Percentiles rank a stretch among this genome's conserved stretches.
Evolutionary conservation across 2,113 vertebrate genomes (phyloP).

Genomic region (Indicator maculatus): DNA sequence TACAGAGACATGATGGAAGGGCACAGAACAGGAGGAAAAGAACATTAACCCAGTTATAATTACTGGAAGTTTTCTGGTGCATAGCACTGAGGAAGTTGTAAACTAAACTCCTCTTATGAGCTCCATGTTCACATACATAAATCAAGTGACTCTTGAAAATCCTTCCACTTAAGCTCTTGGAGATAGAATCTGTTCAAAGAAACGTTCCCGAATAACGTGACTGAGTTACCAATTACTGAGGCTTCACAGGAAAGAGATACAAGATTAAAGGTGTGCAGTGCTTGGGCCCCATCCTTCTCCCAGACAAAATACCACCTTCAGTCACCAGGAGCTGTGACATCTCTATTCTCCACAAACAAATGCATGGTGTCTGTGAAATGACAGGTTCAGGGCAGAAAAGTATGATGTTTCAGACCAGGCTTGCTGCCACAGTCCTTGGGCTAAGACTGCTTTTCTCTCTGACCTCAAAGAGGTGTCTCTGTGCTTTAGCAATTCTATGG

Average conservation of each 20-base stretch:
- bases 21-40: neutral
- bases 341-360: neutral
- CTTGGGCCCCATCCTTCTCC: conserved; percentile 2
- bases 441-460: neutral
- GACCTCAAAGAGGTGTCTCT: neutral
- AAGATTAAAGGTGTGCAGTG: conserved; percentile 12
- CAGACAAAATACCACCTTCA: conserved; percentile 28
- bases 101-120: conserved; percentile 63
- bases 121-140: conserved; percentile 26
- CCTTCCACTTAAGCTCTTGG: conserved; percentile 62
- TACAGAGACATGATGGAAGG: neutral
- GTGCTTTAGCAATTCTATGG: neutral
- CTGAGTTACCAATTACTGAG: conserved; percentile 56
- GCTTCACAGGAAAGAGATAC: neutral
- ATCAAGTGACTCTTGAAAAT: conserved; percentile 70
- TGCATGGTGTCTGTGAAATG: neutral
- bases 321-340: conserved; percentile 10
- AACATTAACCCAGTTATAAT: neutral
- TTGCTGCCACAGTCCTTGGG: neutral
- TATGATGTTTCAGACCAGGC: neutral
- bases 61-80: neutral
- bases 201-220: conserved; percentile 53
- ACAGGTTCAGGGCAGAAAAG: neutral
- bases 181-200: conserved; percentile 64
- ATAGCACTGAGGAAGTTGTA: neutral